Conservation (phyloP, 2,797 vertebrate species). For the Rhincodon typus region DNA sequence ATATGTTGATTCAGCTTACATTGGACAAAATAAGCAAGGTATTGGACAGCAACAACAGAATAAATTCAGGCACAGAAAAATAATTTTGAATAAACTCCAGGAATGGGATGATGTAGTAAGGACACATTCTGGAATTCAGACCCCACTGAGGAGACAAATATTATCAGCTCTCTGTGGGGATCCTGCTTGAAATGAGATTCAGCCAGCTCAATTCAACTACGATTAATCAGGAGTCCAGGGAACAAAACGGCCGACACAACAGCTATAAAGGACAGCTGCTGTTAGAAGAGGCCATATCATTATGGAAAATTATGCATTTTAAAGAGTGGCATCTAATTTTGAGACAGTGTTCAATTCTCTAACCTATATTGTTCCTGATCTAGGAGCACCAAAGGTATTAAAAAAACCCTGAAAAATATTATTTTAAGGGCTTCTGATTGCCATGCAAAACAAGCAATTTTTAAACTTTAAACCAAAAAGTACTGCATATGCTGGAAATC, state of each 20-base stretch:
- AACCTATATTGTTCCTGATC: neutral
- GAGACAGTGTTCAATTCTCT: neutral
- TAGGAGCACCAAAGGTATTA: neutral
- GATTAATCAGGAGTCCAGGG: neutral
- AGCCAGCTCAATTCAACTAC: neutral
- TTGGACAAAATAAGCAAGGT: neutral
- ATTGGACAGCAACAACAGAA: neutral
- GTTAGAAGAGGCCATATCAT: neutral
- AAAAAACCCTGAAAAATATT: neutral
- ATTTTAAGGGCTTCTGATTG: neutral
- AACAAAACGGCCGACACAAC: neutral
- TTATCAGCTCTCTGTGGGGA: neutral
- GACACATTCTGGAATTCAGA: neutral
- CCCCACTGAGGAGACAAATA: neutral
- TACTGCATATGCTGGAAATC: no score
- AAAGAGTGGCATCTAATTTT: neutral
- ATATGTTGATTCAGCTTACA: conserved; percentile 20
- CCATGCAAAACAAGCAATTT: neutral
- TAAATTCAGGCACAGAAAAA: conserved; percentile 9
- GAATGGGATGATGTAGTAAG: neutral
- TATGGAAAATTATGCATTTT: neutral
- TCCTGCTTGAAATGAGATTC: conserved; percentile 10
- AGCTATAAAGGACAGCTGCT: neutral
- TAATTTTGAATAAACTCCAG: neutral
- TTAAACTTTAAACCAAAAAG: no score